phyloP scores from a whole-genome alignment of 2,797 vertebrate species.

The Scyliorhinus canicula region DNA sequence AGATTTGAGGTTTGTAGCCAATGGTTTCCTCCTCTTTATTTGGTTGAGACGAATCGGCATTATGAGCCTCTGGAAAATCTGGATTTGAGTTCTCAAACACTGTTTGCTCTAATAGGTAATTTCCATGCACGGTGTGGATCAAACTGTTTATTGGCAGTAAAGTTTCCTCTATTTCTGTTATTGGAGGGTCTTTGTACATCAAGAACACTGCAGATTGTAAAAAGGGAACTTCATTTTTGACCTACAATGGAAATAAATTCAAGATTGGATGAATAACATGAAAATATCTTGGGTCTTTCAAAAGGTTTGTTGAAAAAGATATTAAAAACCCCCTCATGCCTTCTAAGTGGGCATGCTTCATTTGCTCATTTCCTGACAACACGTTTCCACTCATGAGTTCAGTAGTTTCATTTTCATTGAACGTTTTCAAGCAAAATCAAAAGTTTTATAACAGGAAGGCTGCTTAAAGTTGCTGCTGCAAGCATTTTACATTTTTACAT shows the following conservation, averaged over 20 bases:
- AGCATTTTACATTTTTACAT: neutral
- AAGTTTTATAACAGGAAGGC: neutral
- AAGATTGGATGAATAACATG: neutral
- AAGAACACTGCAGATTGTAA: neutral
- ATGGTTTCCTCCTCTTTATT: conserved; percentile 38
- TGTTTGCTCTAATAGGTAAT: neutral
- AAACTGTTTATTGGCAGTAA: neutral
- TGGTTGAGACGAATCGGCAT: neutral
- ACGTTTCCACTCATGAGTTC: neutral
- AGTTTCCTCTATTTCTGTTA: conserved; percentile 64
- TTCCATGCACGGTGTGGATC: neutral
- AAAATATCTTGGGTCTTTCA: neutral
- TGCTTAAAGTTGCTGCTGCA: no score
- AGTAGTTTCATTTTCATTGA: neutral
- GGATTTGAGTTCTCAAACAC: neutral
- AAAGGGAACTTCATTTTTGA: conserved; percentile 42
- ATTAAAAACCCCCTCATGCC: neutral
- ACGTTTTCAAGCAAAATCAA: neutral
- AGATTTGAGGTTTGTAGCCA: conserved; percentile 70
- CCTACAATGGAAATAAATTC: conserved; percentile 48
- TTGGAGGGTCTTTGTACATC: conserved; percentile 57
- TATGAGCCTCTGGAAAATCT: neutral
- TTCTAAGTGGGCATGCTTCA: neutral
- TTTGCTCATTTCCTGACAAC: neutral
- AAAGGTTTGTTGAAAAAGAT: neutral